Evolutionary conservation across 2,113 vertebrate genomes (phyloP).

Genomic region (Bos javanicus): DNA sequence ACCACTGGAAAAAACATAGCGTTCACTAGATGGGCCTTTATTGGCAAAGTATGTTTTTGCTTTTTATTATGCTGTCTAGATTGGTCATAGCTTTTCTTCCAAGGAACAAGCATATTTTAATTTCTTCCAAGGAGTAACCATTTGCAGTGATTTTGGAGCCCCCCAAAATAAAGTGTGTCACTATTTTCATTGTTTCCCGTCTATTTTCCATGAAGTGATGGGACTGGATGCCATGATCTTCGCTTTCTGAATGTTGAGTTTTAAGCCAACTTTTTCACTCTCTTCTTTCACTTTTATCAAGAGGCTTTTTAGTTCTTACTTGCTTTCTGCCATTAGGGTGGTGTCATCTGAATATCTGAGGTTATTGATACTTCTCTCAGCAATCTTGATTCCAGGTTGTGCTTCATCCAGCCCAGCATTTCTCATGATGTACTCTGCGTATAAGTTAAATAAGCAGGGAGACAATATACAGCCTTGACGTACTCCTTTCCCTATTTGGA

Average conservation of each 20-base stretch:
- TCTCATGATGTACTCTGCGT: neutral
- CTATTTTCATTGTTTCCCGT: neutral
- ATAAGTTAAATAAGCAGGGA: neutral
- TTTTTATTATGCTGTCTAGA: neutral
- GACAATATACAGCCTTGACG: neutral
- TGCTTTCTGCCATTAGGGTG: neutral
- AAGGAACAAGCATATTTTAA: neutral
- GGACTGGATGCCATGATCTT: neutral
- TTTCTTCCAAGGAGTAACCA: neutral
- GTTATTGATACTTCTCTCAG: neutral
- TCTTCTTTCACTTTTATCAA: neutral
- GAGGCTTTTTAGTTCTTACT: neutral
- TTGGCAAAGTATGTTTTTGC: neutral
- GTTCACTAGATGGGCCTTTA: neutral
- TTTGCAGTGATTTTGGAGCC: neutral
- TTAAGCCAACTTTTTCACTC: neutral
- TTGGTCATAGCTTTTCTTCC: neutral
- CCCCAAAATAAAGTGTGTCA: neutral
- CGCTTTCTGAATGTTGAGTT: neutral
- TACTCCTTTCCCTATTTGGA: neutral
- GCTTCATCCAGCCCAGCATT: neutral
- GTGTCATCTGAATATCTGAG: neutral
- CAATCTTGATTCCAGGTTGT: neutral
- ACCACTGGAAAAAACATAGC: neutral
- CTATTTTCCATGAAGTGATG: neutral